Evolutionary conservation across 2,888 invertebrate species (phyloP).

Genomic region (Pandemis heparana): DNA sequence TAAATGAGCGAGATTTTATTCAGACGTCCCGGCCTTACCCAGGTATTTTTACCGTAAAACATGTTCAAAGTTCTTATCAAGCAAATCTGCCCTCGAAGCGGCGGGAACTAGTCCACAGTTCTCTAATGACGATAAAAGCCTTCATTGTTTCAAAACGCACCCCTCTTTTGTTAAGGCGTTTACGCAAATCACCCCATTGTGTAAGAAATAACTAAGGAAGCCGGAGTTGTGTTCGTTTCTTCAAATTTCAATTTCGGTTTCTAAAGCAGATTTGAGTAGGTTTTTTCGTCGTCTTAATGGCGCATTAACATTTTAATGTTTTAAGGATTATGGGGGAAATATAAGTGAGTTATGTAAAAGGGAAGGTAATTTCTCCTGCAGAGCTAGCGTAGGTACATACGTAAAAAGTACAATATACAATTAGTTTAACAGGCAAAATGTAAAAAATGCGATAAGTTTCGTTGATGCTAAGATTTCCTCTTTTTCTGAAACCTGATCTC

Average conservation of each 20-base stretch:
- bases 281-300: neutral
- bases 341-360: no score
- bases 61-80: neutral
- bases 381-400: no score
- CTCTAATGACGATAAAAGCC: slow-evolving; percentile 51
- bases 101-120: slow-evolving; percentile 41
- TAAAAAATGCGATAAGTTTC: no score
- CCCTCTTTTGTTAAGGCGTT: slow-evolving; percentile 52
- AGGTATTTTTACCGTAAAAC: neutral
- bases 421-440: no score
- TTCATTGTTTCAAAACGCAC: slow-evolving; percentile 47
- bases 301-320: neutral
- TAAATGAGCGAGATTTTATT: no score
- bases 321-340: neutral
- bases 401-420: no score
- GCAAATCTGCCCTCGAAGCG: neutral
- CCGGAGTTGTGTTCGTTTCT: slow-evolving; percentile 12
- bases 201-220: slow-evolving; percentile 39
- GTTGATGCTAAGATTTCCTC: no score
- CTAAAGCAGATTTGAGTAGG: neutral
- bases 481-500: no score
- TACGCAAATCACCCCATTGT: slow-evolving; percentile 55
- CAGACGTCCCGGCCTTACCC: no score
- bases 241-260: slow-evolving; percentile 1
- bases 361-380: no score